Conservation (phyloP, 2,113 vertebrate genomes). For the Gymnocephalus cernua region DNA sequence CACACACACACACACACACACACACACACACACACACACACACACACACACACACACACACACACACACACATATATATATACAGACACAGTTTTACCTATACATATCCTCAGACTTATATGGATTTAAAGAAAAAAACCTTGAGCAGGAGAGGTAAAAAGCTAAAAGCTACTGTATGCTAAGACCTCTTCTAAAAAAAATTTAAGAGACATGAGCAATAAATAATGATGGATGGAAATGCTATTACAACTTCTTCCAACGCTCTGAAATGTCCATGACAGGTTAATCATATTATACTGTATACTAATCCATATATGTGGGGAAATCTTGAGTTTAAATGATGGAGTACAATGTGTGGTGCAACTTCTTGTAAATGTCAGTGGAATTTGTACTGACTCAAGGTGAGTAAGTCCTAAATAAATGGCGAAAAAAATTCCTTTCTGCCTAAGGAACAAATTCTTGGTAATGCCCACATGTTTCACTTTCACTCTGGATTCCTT, state of each 20-base stretch:
- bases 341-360: not conserved
- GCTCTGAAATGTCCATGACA: not conserved
- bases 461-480: slow-evolving; percentile 1
- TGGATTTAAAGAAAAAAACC: not conserved
- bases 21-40: not conserved
- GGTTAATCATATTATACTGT: not conserved
- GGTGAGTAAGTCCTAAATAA: not conserved
- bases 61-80: too few relatives aligned
- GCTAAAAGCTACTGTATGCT: not conserved
- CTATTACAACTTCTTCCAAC: not conserved
- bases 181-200: not conserved
- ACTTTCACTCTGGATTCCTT: not conserved
- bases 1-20: not conserved
- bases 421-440: not conserved
- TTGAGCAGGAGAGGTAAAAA: not conserved
- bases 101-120: too few relatives aligned
- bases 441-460: not conserved
- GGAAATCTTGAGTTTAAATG: not conserved
- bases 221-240: not conserved
- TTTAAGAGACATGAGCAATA: not conserved
- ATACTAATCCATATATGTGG: not conserved
- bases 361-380: not conserved
- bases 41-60: not conserved
- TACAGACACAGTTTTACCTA: too few relatives aligned
- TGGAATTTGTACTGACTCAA: not conserved